Evolutionary conservation across 2,797 vertebrate genomes (phyloP).

Genomic region (Erpetoichthys calabaricus): DNA sequence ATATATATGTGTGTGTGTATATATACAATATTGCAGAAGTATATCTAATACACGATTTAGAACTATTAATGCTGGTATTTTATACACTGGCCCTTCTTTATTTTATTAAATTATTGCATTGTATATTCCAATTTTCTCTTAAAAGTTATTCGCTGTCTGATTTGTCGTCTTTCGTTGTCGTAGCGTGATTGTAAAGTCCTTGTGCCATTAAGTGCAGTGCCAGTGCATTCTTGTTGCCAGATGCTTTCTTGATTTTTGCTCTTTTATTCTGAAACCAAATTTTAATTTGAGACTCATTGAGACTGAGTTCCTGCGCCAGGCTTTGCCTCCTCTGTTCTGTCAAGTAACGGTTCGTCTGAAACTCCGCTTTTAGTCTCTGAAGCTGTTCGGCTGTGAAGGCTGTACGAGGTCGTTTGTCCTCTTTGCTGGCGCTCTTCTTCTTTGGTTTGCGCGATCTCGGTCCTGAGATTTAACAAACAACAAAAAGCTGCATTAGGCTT

Average conservation of each 20-base stretch:
- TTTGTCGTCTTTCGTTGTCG: slow-evolving; percentile 82
- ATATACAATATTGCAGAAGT: slow-evolving; percentile 89
- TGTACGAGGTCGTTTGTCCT: slow-evolving; percentile 84
- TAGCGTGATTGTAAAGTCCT: slow-evolving; percentile 89
- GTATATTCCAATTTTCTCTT: slow-evolving; percentile 37
- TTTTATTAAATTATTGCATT: slow-evolving; percentile 91
- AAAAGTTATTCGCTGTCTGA: slow-evolving; percentile 83
- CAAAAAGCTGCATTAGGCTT: not conserved
- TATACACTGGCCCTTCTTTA: slow-evolving; percentile 81
- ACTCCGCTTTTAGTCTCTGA: slow-evolving; percentile 82
- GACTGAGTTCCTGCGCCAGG: slow-evolving; percentile 78
- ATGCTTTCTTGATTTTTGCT: slow-evolving; percentile 89
- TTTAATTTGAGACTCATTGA: slow-evolving; percentile 90
- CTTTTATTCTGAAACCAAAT: slow-evolving; percentile 95
- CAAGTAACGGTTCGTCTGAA: slow-evolving; percentile 82
- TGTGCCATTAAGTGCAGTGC: slow-evolving; percentile 87
- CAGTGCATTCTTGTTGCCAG: slow-evolving; percentile 68
- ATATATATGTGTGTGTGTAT: slow-evolving; percentile 29
- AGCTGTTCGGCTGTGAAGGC: slow-evolving; percentile 89
- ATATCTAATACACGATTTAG: slow-evolving; percentile 52
- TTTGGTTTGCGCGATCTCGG: slow-evolving; percentile 95
- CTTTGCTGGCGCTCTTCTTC: slow-evolving; percentile 84
- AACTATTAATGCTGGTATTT: slow-evolving; percentile 92
- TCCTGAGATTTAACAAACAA: slow-evolving; percentile 46
- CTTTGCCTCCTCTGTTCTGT: slow-evolving; percentile 81